phyloP scores from a whole-genome alignment of 2,888 invertebrate genomes.

The Hymenopus coronatus region DNA sequence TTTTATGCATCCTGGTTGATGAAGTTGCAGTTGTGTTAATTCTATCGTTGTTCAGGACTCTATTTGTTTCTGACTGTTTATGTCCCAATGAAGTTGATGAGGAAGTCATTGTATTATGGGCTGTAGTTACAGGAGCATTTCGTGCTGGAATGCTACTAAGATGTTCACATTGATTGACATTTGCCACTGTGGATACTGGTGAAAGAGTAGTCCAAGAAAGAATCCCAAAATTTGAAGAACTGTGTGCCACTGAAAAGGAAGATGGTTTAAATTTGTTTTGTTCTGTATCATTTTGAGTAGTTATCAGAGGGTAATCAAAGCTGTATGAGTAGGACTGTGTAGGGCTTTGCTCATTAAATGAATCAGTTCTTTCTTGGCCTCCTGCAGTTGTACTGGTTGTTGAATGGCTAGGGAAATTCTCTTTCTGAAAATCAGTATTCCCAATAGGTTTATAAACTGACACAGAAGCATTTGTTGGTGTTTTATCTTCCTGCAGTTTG shows the following conservation, averaged over 20 bases:
- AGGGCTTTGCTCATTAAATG: not conserved
- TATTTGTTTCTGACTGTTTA: not conserved
- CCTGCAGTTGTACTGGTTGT: not conserved
- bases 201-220: constrained; percentile 47
- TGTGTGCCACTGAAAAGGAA: constrained; percentile 42
- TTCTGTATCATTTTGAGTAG: not conserved
- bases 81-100: not conserved
- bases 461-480: not conserved
- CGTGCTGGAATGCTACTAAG: not conserved
- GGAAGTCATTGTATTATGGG: not conserved
- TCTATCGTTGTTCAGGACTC: not conserved
- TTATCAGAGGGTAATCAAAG: not conserved
- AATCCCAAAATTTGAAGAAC: constrained; percentile 47
- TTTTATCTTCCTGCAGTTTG: not conserved
- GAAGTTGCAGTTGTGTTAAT: not conserved
- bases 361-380: not conserved
- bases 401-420: not conserved
- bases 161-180: constrained; percentile 8
- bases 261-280: not conserved
- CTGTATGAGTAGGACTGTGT: not conserved
- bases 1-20: not conserved
- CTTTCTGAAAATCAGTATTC: not conserved
- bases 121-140: not conserved
- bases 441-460: not conserved
- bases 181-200: constrained; percentile 33